A percentile compares a stretch with the other conserved stretches of the same genome.
Evolutionary conservation across 2,888 invertebrate genomes (phyloP).

Genomic region (Dicyrtomina minuta): DNA sequence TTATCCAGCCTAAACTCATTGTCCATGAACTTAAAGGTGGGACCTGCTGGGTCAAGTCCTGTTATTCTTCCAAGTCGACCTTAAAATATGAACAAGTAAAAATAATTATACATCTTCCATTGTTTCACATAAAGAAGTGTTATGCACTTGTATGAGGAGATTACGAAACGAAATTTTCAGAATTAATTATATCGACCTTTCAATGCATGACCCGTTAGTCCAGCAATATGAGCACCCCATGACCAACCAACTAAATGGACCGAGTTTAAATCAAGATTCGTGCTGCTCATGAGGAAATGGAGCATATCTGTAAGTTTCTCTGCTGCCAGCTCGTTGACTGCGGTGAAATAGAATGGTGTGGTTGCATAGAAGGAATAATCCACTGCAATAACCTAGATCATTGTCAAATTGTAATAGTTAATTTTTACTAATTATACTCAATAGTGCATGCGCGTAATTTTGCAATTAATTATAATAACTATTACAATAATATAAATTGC

Average conservation of each 20-base stretch:
- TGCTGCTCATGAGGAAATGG: conserved; percentile 9
- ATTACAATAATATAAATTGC: too few species aligned
- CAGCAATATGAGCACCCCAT: conserved; percentile 41
- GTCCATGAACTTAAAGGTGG: conserved; percentile 45
- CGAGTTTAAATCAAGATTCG: conserved; percentile 27
- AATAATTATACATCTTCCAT: too few species aligned
- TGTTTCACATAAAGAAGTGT: too few species aligned
- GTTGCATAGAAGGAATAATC: conserved; percentile 41
- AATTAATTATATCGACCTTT: too few species aligned
- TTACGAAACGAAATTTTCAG: too few species aligned
- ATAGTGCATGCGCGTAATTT: too few species aligned
- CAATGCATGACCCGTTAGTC: too few species aligned
- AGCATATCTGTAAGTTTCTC: conserved; percentile 20
- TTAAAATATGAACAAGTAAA: too few species aligned
- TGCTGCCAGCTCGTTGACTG: conserved; percentile 7
- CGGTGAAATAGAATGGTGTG: conserved; percentile 39
- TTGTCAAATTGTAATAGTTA: too few species aligned
- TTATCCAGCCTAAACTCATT: conserved; percentile 47
- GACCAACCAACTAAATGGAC: conserved; percentile 47
- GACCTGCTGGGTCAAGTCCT: conserved; percentile 46
- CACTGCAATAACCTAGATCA: conserved; percentile 41
- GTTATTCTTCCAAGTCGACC: conserved; percentile 33
- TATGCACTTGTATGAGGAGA: too few species aligned
- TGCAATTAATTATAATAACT: too few species aligned
- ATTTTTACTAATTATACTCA: too few species aligned